Base-by-base conservation (phyloP, 2,888 invertebrate genomes). In the Synanthedon vespiformis region DNA sequence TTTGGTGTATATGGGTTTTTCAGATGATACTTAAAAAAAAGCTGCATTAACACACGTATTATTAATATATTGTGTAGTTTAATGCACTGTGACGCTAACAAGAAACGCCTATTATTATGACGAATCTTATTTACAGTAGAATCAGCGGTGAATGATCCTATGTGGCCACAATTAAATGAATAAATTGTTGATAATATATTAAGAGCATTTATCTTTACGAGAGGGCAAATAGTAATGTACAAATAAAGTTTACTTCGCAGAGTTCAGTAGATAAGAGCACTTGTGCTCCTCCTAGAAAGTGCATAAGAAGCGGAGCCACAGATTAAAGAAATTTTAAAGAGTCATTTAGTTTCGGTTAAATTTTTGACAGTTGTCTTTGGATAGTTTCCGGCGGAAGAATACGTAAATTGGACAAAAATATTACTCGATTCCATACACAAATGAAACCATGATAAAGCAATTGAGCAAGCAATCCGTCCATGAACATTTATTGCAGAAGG, bases 381-480 rank as follows among this genome's bases (percentile, higher is more conserved):
- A 34, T 34, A 34, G 34, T 34, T 34, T 34, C 10, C 34, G 34
- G 34, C 10, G 34, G 34, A 34, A 34, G 34, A 34, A 34, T 34
- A 34, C 10, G 34, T 10, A 34, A 34, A 34, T 34, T 34, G 34
- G 34, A 34, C 34, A 10, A 34, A 8, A 34, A 34, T 44, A n/a
- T 44, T 44, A 13, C 4, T 44, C 11, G n/a, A 1, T 12, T 44
- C 14, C n/a, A n/a, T n/a, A 44, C 8, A 13, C 6, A 13, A 44
- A 44, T 44, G 44, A 13, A 8, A 44, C 8, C 2, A 44, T 44
- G 44, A 75, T 82, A 77, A 79, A 82, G 57, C 70, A 78, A 58
- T 68, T 82, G 57, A 77, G 74, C 56, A 82, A 81, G 61, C 65
- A 71, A 48, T 72, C 67, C 48, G 80, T 82, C 47, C 80, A 82